phyloP scores from a whole-genome alignment of 2,113 vertebrate genomes.

The Narcine bancroftii region DNA sequence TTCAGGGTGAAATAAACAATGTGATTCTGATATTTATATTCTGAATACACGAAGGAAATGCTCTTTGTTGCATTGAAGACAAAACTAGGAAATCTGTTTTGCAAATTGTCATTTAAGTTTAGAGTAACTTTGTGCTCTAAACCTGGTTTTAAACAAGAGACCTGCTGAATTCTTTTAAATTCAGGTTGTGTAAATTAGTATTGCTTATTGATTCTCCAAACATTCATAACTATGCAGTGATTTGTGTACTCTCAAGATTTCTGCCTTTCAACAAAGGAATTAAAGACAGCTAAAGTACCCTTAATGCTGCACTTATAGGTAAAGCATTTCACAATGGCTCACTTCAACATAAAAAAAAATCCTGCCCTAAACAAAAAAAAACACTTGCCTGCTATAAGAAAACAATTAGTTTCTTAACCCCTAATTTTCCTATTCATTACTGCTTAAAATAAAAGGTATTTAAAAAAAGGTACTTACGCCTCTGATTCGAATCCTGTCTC shows the following conservation, averaged over 20 bases:
- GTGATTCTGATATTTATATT: neutral
- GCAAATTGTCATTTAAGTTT: too few species aligned
- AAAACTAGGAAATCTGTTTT: neutral
- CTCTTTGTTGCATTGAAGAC: slow-evolving; percentile 25
- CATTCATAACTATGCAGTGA: neutral
- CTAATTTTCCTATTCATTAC: slow-evolving; percentile 31
- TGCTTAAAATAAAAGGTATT: slow-evolving; percentile 36
- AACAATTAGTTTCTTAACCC: neutral
- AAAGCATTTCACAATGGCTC: slow-evolving; percentile 1
- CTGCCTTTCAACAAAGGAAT: slow-evolving; percentile 14
- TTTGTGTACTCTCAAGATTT: neutral
- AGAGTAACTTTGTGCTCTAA: neutral
- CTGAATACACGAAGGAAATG: neutral
- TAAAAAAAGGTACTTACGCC: slow-evolving; percentile 41
- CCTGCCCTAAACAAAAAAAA: neutral
- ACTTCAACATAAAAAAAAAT: neutral
- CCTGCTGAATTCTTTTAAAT: too few species aligned
- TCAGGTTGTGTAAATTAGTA: neutral
- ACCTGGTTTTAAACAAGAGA: neutral
- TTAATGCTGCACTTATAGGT: neutral
- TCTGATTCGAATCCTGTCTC: slow-evolving; percentile 42
- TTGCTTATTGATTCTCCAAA: neutral
- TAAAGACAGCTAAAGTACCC: neutral
- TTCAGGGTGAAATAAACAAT: neutral
- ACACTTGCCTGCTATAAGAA: neutral